Evolutionary conservation across 2,113 vertebrate genomes (phyloP).

Genomic region (Pollimyrus isidori): DNA sequence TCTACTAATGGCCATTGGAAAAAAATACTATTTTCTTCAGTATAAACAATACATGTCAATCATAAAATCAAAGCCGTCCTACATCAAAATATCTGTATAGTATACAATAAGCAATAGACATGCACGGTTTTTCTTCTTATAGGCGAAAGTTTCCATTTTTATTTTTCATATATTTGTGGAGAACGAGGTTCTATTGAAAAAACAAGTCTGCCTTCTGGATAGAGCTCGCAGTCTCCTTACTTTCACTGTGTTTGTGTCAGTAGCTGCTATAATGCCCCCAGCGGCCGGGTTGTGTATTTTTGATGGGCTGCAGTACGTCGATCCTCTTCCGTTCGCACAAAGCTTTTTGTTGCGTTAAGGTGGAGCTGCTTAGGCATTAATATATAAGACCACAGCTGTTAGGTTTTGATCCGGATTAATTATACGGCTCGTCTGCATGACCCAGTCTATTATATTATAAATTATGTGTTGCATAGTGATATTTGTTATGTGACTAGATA

Average conservation of each 20-base stretch:
- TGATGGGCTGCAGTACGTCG: not conserved
- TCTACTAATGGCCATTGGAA: no score
- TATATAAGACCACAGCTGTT: not conserved
- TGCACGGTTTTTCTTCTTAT: not conserved
- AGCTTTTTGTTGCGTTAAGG: not conserved
- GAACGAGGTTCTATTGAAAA: not conserved
- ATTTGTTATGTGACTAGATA: not conserved
- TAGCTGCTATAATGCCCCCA: not conserved
- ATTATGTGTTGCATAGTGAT: not conserved
- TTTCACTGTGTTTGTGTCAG: not conserved
- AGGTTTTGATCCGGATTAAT: not conserved
- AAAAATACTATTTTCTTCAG: no score
- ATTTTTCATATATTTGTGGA: not conserved
- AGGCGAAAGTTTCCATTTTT: not conserved
- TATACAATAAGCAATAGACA: not conserved
- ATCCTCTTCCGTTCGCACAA: not conserved
- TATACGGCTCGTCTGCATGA: not conserved
- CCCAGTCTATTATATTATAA: not conserved
- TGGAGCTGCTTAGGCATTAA: not conserved
- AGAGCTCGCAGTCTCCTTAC: not conserved
- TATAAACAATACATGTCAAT: not conserved
- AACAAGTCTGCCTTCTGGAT: not conserved
- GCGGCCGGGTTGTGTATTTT: not conserved
- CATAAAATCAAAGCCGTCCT: not conserved
- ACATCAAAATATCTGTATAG: not conserved